phyloP scores from a whole-genome alignment of 2,797 vertebrate genomes.

The Acrossocheilus fasciatus region DNA sequence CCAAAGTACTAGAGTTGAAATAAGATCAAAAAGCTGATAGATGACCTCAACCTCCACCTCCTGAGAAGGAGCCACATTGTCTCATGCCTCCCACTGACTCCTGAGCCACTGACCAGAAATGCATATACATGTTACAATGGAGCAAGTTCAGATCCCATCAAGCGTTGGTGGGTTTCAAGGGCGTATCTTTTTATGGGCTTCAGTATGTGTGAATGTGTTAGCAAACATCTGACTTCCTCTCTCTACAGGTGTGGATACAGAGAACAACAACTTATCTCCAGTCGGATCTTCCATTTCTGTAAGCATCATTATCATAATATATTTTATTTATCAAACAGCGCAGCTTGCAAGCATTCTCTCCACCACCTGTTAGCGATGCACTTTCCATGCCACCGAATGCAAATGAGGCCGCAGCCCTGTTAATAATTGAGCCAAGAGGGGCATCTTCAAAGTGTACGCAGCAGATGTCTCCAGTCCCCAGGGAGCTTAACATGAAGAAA shows the following conservation, averaged over 20 bases:
- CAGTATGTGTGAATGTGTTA: not conserved
- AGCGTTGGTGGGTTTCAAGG: not conserved
- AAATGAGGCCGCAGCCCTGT: slow-evolving; percentile 73
- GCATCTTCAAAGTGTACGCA: slow-evolving; percentile 80
- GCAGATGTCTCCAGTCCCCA: slow-evolving; percentile 81
- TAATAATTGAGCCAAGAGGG: slow-evolving; percentile 75
- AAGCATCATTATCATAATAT: slow-evolving; percentile 76
- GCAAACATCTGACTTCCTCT: slow-evolving; percentile 54
- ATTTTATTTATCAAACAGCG: slow-evolving; percentile 81
- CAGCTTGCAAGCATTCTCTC: slow-evolving; percentile 67
- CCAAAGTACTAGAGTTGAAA: slow-evolving; percentile 61
- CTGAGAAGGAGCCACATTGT: slow-evolving; percentile 66
- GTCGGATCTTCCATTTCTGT: slow-evolving; percentile 67
- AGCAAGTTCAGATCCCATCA: not conserved
- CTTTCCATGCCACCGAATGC: slow-evolving; percentile 76
- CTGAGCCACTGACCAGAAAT: slow-evolving; percentile 12
- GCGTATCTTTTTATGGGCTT: not conserved
- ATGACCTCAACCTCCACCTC: slow-evolving; percentile 66
- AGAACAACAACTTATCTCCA: slow-evolving; percentile 67
- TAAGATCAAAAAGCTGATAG: slow-evolving; percentile 70
- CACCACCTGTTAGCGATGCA: slow-evolving; percentile 79
- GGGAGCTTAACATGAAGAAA: slow-evolving; percentile 79
- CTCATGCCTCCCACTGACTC: slow-evolving; percentile 66
- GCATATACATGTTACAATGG: not conserved
- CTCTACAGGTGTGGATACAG: slow-evolving; percentile 53